Evolutionary conservation across 2,113 vertebrate genomes (phyloP), one percentile per base, ranked within the genome.

Genomic region (Petroica traversi): DNA sequence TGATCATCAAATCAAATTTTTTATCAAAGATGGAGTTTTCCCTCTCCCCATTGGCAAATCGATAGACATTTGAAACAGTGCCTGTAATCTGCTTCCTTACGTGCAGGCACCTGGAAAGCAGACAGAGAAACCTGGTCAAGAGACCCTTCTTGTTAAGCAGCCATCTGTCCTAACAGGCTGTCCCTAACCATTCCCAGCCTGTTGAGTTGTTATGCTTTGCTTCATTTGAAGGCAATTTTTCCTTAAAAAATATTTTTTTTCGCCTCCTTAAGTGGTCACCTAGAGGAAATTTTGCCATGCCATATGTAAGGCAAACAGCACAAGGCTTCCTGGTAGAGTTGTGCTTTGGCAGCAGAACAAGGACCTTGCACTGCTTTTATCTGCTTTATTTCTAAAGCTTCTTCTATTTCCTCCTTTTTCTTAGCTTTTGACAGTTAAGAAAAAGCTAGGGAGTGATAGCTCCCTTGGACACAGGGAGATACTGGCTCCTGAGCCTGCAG

Each of bases 101-200:
- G 0, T 81, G 85, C 64, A n/a, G 88, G 79, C 29, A 92, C 77
- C 90, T 92, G 91, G 91, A 93, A 90, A 16, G 46, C 49, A 97
- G 88, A 89, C 84, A 76, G 86, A 83, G 89, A 95, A 96, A 85
- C 77, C 91, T 93, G 92, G 94, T 96, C 94, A 86, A 86, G 88
- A 92, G 82, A 94, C 88, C 75, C 10, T 48, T 74, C 94, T 96
- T 95, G 92, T 95, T 96, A 96, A 92, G 84, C 94, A 95, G 68
- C 94, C 95, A 97, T 96, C 95, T 97, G 96, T 88, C 88, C 64
- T 64, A 97, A 71, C 89, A 96, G 92, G 59, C 93, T 90, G 79
- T 88, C 91, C 88, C 59, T 88, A 63, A 95, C 71, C 88, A 72
- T 62, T 80, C 64, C 59, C 79, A 88, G 82, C 88, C 82, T 95